These are phyloP conservation scores for Macrotrachela quadricornifera DNA, from an alignment of 1,140 invertebrate species.

Conservation along the genomic window DNA sequence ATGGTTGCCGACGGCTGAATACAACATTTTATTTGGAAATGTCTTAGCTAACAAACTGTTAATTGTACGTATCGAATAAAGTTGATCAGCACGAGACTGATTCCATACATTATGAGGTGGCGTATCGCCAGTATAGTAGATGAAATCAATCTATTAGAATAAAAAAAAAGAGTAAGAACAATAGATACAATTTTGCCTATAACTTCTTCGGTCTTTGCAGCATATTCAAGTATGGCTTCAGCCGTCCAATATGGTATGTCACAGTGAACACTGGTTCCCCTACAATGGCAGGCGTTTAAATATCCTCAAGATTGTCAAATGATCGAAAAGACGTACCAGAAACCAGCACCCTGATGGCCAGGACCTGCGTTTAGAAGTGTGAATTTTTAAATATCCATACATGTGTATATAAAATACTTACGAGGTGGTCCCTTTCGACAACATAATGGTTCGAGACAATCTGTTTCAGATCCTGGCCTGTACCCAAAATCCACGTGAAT, in stretches of 20 bases:
- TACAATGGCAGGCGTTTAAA: constrained; percentile 20
- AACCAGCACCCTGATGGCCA: constrained; percentile 16
- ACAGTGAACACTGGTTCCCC: constrained; percentile 30
- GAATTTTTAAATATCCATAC: too few species aligned
- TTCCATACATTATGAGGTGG: constrained; percentile 94
- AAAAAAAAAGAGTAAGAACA: too few species aligned
- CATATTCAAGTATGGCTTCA: constrained; percentile 22
- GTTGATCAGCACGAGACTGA: constrained; percentile 66
- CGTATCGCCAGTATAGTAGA: constrained; percentile 90
- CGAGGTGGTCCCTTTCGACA: constrained; percentile 38
- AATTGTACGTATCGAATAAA: constrained; percentile 59
- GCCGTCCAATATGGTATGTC: constrained; percentile 30
- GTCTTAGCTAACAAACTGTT: constrained; percentile 43
- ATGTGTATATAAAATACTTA: too few species aligned
- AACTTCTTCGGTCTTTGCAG: too few species aligned
- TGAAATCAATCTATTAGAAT: constrained; percentile 45
- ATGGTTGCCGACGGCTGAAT: constrained; percentile 80
- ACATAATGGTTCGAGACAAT: constrained; percentile 52
- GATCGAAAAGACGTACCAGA: constrained; percentile 16
- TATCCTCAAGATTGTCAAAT: neutral
- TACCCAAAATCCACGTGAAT: constrained; percentile 58
- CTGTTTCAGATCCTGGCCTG: constrained; percentile 38
- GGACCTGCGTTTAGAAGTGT: neutral
- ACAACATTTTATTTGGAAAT: constrained; percentile 72
- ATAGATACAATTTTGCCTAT: too few species aligned